A percentile compares a stretch with the other conserved stretches of the same genome.
phyloP scores from a whole-genome alignment of 2,888 invertebrate species.

The Andrena minutula region DNA sequence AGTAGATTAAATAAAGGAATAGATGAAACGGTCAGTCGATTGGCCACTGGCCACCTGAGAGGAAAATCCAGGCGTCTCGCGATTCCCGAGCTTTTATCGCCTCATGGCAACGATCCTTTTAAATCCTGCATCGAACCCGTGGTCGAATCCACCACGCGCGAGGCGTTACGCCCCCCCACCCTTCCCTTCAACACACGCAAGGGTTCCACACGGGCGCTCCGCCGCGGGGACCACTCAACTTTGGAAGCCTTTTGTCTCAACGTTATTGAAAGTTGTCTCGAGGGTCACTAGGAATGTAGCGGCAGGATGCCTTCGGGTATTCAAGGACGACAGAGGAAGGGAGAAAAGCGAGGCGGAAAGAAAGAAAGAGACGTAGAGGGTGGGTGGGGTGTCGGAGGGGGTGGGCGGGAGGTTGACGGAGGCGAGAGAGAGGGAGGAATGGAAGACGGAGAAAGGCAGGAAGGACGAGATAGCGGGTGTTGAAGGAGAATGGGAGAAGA shows the following conservation, averaged over 20 bases:
- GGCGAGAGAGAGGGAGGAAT: constrained; percentile 69
- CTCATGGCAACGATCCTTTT: constrained; percentile 35
- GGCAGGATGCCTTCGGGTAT: constrained; percentile 77
- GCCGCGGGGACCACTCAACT: constrained; percentile 61
- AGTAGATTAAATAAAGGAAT: neutral
- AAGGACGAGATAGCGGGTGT: constrained; percentile 60
- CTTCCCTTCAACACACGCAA: neutral
- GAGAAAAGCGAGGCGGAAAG: constrained; percentile 61
- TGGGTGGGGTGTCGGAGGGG: constrained; percentile 34
- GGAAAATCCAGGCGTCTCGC: neutral
- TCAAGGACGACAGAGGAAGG: constrained; percentile 70
- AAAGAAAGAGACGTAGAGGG: constrained; percentile 49
- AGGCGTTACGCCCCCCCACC: constrained; percentile 23
- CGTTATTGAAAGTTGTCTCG: constrained; percentile 81
- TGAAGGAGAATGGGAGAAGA: constrained; percentile 66
- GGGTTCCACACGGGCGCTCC: constrained; percentile 20
- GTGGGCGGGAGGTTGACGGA: constrained; percentile 38
- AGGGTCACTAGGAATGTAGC: constrained; percentile 82
- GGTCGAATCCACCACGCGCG: constrained; percentile 26
- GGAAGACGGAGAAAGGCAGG: constrained; percentile 42
- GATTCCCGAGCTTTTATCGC: neutral
- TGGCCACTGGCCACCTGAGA: neutral
- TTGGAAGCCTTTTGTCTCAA: constrained; percentile 77
- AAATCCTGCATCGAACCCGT: constrained; percentile 7
- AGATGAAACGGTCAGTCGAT: neutral